These are phyloP conservation scores for Panonychus citri DNA, from an alignment of 1,140 invertebrate species.

Conservation along the genomic window DNA sequence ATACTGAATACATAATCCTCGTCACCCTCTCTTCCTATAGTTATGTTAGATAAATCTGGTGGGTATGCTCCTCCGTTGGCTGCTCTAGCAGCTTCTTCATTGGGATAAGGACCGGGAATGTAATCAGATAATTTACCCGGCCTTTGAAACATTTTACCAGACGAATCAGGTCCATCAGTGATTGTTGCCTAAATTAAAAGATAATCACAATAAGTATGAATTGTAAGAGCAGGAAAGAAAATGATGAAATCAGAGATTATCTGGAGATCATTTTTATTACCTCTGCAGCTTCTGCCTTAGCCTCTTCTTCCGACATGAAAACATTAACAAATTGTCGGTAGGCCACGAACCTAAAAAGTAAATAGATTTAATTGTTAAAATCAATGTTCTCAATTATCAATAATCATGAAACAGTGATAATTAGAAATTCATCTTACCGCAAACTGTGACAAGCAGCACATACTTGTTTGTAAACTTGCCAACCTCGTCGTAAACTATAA, in stretches of 20 bases:
- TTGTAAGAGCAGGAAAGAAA: too few relatives aligned
- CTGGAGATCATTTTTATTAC: too few relatives aligned
- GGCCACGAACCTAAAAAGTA: slow-evolving; percentile 57
- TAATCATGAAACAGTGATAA: neutral
- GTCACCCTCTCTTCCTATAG: slow-evolving; percentile 65
- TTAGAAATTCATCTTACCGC: slow-evolving; percentile 16
- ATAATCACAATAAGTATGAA: neutral
- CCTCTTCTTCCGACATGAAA: slow-evolving; percentile 36
- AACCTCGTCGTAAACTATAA: slow-evolving; percentile 66
- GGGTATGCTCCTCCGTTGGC: slow-evolving; percentile 89
- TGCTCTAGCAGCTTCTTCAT: slow-evolving; percentile 79
- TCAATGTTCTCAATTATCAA: neutral
- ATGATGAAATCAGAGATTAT: too few relatives aligned
- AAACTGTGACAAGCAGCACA: slow-evolving; percentile 96
- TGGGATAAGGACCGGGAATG: slow-evolving; percentile 73
- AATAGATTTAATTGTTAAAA: neutral
- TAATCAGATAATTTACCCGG: slow-evolving; percentile 88
- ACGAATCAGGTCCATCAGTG: slow-evolving; percentile 75
- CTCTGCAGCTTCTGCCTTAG: slow-evolving; percentile 17
- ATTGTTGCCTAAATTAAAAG: neutral
- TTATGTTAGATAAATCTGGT: slow-evolving; percentile 81
- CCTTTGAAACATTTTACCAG: slow-evolving; percentile 67
- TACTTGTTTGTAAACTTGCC: slow-evolving; percentile 97
- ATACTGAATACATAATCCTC: slow-evolving; percentile 83
- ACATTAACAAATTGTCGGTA: slow-evolving; percentile 69